A percentile compares a stretch with the other conserved stretches of the same genome.
These are phyloP conservation scores for Margarornis squamiger DNA, from an alignment of 2,797 vertebrate genomes.

Conservation along the genomic window DNA sequence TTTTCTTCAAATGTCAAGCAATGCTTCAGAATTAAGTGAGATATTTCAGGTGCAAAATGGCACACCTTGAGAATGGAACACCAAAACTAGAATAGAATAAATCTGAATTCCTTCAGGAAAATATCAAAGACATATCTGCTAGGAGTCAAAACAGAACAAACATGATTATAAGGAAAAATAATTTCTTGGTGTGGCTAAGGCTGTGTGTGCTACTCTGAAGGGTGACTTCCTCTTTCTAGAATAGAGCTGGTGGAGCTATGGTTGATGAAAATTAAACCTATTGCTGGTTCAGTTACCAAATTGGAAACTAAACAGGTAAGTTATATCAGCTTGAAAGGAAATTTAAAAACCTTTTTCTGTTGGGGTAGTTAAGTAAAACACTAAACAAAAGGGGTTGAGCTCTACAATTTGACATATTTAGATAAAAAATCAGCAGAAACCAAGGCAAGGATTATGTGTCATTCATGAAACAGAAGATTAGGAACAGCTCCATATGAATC, in stretches of 20 bases:
- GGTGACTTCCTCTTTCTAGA: not conserved
- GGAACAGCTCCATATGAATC: not conserved
- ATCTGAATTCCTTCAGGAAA: not conserved
- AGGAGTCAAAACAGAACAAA: not conserved
- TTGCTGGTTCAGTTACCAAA: not conserved
- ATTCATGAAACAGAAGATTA: not conserved
- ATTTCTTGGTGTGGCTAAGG: not conserved
- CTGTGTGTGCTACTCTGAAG: not conserved
- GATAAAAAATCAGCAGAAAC: not conserved
- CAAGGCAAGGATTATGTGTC: not conserved
- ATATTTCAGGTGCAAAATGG: not conserved
- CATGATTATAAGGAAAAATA: not conserved
- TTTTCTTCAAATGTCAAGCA: not conserved
- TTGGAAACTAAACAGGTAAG: not conserved
- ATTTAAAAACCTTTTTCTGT: not conserved
- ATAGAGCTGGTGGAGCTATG: not conserved
- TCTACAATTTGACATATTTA: not conserved
- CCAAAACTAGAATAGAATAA: not conserved
- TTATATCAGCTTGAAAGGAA: not conserved
- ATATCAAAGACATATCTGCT: not conserved
- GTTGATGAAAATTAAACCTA: not conserved
- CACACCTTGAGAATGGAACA: not conserved
- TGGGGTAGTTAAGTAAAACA: not conserved
- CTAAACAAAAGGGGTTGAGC: not conserved
- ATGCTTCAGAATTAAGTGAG: not conserved